A percentile compares a stretch with the other conserved stretches of the same genome.
Evolutionary conservation across 2,113 vertebrate genomes (phyloP).

Genomic region (Cavia aperea): DNA sequence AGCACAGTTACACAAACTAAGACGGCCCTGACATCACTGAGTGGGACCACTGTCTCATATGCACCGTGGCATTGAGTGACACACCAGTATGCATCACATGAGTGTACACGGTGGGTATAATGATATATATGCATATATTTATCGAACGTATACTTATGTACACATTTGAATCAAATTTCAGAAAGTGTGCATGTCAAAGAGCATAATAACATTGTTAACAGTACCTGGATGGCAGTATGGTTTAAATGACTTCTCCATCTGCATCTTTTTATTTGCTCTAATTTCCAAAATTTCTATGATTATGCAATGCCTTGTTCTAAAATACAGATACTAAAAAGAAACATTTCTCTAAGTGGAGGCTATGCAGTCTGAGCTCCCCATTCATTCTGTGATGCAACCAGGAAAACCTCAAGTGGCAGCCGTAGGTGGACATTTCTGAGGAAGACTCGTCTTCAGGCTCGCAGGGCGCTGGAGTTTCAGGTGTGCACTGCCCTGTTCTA

Average conservation of each 20-base stretch:
- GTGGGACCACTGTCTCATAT: background rate
- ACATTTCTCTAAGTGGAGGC: background rate
- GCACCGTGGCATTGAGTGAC: too few species aligned
- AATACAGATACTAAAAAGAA: background rate
- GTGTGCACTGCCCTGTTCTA: rapidly evolving
- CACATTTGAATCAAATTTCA: background rate
- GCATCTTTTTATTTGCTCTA: background rate
- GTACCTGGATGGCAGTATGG: background rate
- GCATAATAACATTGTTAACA: background rate
- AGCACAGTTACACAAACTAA: background rate
- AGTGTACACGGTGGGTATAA: too few species aligned
- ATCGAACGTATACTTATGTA: background rate
- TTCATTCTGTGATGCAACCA: background rate
- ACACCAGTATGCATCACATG: background rate
- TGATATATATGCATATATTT: background rate
- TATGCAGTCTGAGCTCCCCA: background rate
- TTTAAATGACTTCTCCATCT: background rate
- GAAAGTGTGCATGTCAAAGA: background rate
- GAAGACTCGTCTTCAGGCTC: background rate
- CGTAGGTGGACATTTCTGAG: background rate
- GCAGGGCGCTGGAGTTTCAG: background rate
- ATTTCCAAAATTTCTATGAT: background rate
- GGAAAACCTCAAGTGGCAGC: background rate
- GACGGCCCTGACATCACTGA: rapidly evolving
- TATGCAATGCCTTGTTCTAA: background rate